Percentiles rank a stretch among this genome's conserved stretches.
Conservation (phyloP, 2,113 vertebrate species). For the Limnothrissa miodon region DNA sequence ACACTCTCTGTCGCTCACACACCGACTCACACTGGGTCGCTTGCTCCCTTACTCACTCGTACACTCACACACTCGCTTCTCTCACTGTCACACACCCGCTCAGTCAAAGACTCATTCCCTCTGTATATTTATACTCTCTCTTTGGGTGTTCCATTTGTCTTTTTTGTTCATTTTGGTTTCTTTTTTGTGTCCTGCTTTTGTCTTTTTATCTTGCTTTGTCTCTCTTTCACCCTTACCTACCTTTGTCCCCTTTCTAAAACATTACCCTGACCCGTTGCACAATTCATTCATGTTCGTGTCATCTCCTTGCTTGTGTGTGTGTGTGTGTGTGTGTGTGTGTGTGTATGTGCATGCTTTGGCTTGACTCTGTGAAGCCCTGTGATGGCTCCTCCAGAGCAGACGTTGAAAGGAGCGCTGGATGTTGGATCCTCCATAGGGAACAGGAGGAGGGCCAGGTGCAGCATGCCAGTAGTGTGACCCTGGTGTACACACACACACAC, state of each 20-base stretch:
- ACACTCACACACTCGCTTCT: neutral
- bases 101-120: conserved; percentile 40
- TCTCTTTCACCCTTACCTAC: neutral
- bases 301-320: neutral
- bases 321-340: conserved; percentile 10
- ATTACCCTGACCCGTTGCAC: neutral
- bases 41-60: neutral
- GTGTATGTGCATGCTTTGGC: conserved; percentile 33
- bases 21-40: no score
- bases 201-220: conserved; percentile 12
- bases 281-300: conserved; percentile 13
- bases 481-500: conserved; percentile 12
- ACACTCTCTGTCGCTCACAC: neutral
- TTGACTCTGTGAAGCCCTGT: conserved; percentile 40
- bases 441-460: conserved; percentile 64
- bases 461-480: conserved; percentile 68
- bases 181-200: conserved; percentile 4
- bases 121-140: neutral
- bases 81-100: neutral
- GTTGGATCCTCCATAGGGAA: conserved; percentile 52
- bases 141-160: neutral
- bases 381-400: conserved; percentile 65
- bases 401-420: conserved; percentile 59
- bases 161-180: neutral
- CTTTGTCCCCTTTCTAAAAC: neutral